Base-by-base conservation (phyloP, 2,888 invertebrate genomes). In the Minunthozetes semirufus region DNA sequence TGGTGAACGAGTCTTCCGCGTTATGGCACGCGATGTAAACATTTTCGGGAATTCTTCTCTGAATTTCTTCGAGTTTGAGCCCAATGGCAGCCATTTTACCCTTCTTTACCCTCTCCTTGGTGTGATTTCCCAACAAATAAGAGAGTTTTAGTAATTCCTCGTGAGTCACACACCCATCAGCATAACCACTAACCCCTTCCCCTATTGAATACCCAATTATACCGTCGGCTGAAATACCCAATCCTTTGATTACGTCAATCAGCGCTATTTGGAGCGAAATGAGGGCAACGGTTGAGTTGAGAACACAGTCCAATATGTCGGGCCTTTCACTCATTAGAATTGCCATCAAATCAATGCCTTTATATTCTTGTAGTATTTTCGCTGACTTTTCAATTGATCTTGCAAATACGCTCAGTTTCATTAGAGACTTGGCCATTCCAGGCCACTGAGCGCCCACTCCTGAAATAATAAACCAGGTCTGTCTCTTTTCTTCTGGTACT, bases 21-120 rank as follows among this genome's bases (percentile, higher is more conserved):
- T 99, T 99, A 85, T 98, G 95, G 83, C 98, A 99, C 70, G 95
- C 95, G 13, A 42, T 29, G 9, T 50, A 94, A 53, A 94, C 95
- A 15, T 93, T 90, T 80, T 87, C 87, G 22, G 95, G 86, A 80
- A 89, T 92, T 38, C 88, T 83, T 22, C 94, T 93, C 80, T 92
- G 89, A 74, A 89, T 87, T 79, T 84, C 84, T 80, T 86, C 86
- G 73, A 89, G 94, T 76, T 90, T 88, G 27, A 96, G 84, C 53
- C 93, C 94, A 77, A 95, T 87, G 63, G 95, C 94, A 50, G 95
- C 95, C 71, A 74, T 74, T 15, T 17, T 25, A 11, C 73, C 73
- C 19, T 11, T 13, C 19, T 25, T 17, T 4, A 22, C 15, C 15
- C 3, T 22, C 27, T 75, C 56, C 11, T 25, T 11, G 6, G 29